Evolutionary conservation across 37 sponge, comb jelly and placozoan genomes (phyloP).

Genomic region (Crambe crambe): DNA sequence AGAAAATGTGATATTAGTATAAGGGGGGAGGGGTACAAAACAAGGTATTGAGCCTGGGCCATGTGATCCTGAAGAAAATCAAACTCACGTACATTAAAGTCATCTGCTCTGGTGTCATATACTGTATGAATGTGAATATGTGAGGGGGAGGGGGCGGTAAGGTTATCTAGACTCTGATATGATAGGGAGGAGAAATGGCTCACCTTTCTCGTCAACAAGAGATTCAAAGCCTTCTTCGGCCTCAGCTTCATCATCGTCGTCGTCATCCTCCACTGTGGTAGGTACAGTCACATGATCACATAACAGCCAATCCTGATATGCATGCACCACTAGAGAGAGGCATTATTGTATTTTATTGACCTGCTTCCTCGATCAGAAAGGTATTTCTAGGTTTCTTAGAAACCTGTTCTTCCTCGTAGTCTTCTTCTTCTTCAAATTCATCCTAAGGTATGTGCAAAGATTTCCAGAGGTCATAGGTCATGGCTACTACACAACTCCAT

Average conservation of each 20-base stretch:
- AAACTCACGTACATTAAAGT: slow-evolving; percentile 51
- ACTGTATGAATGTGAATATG: slow-evolving; percentile 18
- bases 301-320: neutral
- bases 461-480: neutral
- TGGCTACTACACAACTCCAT: neutral
- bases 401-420: slow-evolving; percentile 49
- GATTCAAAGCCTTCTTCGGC: slow-evolving; percentile 50
- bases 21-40: no score
- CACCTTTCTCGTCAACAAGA: slow-evolving; percentile 33
- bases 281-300: neutral
- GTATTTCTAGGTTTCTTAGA: slow-evolving; percentile 60
- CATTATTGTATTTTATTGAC: no score
- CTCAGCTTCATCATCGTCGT: slow-evolving; percentile 76
- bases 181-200: neutral
- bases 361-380: slow-evolving; percentile 29
- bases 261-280: slow-evolving; percentile 54
- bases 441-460: slow-evolving; percentile 17
- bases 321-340: no score
- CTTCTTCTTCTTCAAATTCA: slow-evolving; percentile 54
- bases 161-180: neutral
- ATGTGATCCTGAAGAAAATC: no score
- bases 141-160: neutral
- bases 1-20: no score
- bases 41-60: no score
- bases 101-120: slow-evolving; percentile 32